Percentiles rank a stretch among this genome's conserved stretches.
Evolutionary conservation across 2,113 vertebrate species (phyloP).

Genomic region (Phyllopteryx taeniolatus): DNA sequence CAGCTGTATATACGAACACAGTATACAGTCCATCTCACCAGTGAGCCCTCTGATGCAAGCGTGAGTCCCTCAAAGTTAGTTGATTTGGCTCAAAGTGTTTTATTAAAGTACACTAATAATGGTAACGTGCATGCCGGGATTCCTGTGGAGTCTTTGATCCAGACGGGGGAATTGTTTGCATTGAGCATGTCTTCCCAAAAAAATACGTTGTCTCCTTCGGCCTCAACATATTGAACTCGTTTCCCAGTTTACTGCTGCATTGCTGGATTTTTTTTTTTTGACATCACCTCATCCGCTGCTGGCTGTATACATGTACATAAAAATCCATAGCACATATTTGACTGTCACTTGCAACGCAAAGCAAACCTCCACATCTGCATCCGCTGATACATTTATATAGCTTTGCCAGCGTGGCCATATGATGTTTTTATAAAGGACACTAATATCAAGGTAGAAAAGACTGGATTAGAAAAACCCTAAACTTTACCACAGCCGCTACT

Average conservation of each 20-base stretch:
- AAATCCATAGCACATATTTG: too few species aligned
- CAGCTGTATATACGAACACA: constrained; percentile 25
- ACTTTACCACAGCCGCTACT: background rate
- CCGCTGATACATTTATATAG: background rate
- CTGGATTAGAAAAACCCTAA: background rate
- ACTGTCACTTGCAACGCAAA: background rate
- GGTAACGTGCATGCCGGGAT: constrained; percentile 8
- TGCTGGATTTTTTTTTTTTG: background rate
- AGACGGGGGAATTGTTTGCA: constrained; percentile 30
- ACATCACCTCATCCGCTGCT: background rate
- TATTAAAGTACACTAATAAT: constrained; percentile 30
- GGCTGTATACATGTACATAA: too few species aligned
- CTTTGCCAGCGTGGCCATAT: background rate
- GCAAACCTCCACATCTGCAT: background rate
- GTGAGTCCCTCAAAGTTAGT: constrained; percentile 12
- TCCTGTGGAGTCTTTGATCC: constrained; percentile 33
- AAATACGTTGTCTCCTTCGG: background rate
- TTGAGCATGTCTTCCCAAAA: constrained; percentile 5
- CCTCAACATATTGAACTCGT: constrained; percentile 30
- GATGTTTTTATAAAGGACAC: background rate
- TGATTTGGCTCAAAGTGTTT: constrained; percentile 5
- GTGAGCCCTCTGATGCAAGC: constrained; percentile 13
- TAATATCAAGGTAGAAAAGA: background rate
- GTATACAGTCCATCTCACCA: constrained; percentile 39
- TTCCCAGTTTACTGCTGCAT: constrained; percentile 6